Evolutionary conservation across 2,888 invertebrate genomes (phyloP), one percentile per base, ranked within the genome.

Genomic region (Platynereis dumerilii): DNA sequence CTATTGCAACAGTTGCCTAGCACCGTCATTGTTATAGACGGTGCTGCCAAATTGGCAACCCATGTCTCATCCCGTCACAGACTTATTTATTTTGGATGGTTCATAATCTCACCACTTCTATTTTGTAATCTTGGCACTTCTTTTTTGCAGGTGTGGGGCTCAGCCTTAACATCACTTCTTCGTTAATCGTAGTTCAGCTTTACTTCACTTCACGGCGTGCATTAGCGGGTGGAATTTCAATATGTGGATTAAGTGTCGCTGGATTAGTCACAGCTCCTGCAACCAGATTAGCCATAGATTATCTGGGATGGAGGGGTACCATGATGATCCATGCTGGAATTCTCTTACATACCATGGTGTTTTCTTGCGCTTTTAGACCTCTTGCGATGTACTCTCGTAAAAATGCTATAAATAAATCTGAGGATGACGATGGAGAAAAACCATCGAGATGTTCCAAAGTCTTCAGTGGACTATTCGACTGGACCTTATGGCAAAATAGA

Each of bases 271-370:
- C 22, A 10, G 20, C 48, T n/a, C 48, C 48, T 20, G 5, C 17
- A 20, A 22, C 22, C n/a, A 48, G 20, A 7, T 48, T 20, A 7
- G 22, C 22, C 7, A n/a, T 48, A 5, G 22, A 22, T 7, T 22
- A 48, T n/a, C 22, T 20, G 7, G 48, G 48, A 22, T 48, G 48
- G 48, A 5, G 48, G 22, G 48, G 48, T 20, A 48, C 48, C 17
- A 20, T 48, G 22, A 48, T 48, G 48, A 20, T 48, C 17, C 48
- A 48, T n/a, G 48, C 48, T 48, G n/a, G 48, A n/a, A 48, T 48
- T 5, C 17, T n/a, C 5, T 48, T 22, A 48, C 20, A 48, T 7
- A n/a, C 48, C 7, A 48, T 48, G 48, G 48, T 48, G 5, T 48
- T 48, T 20, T 48, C 48, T 5, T n/a, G 48, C n/a, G n/a, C 48